Evolutionary conservation across 2,113 vertebrate species (phyloP).

Genomic region (Apeltes quadracus): DNA sequence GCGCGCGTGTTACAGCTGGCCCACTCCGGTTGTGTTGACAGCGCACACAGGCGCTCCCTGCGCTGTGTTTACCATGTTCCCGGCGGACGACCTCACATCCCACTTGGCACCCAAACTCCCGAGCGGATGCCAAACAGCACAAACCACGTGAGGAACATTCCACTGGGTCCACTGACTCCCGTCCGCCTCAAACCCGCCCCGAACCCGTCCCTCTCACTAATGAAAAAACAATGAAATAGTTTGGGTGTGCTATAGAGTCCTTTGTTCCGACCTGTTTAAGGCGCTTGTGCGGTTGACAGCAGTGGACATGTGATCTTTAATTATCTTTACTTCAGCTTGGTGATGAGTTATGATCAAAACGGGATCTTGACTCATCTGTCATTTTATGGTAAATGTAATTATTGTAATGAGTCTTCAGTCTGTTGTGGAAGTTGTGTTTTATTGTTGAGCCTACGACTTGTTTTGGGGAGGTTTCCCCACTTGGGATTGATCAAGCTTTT

Average conservation of each 20-base stretch:
- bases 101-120: not conserved
- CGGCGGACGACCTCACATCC: not conserved
- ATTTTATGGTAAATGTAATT: no score
- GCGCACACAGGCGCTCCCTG: slow-evolving; percentile 32
- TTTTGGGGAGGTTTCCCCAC: no score
- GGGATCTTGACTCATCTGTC: not conserved
- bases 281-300: not conserved
- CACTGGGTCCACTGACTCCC: not conserved
- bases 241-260: not conserved
- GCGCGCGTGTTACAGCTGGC: slow-evolving; percentile 11
- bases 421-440: no score
- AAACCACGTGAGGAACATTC: slow-evolving; percentile 38
- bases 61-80: slow-evolving; percentile 16
- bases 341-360: no score
- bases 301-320: not conserved
- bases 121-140: slow-evolving; percentile 29
- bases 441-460: no score
- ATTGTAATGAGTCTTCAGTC: no score
- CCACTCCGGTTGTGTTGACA: slow-evolving; percentile 32
- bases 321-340: not conserved
- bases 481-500: no score
- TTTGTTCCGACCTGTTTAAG: not conserved
- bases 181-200: not conserved
- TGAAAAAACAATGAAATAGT: not conserved
- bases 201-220: slow-evolving; percentile 5